Conservation (phyloP, 2,888 invertebrate genomes). For the Phasia obesa region DNA sequence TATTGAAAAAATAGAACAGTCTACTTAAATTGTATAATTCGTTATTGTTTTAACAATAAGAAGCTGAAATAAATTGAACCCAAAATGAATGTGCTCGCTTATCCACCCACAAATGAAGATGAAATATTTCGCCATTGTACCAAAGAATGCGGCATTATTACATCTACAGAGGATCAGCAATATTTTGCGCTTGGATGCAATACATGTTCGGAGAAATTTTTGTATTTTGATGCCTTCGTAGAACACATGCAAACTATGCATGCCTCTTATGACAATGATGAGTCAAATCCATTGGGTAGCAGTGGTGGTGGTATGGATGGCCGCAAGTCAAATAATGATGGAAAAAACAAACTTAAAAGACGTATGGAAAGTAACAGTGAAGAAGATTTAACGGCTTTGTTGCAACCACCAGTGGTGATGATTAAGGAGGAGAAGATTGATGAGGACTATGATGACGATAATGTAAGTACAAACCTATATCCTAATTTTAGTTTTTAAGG, state of each 20-base stretch:
- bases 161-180: constrained; percentile 79
- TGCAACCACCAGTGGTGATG: constrained; percentile 78
- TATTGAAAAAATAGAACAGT: constrained; percentile 41
- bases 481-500: neutral
- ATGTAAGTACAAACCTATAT: constrained; percentile 36
- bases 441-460: constrained; percentile 61
- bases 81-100: constrained; percentile 78
- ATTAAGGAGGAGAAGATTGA: constrained; percentile 74
- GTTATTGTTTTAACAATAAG: neutral
- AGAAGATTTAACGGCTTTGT: constrained; percentile 77
- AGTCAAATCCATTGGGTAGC: constrained; percentile 21
- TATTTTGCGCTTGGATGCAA: constrained; percentile 78
- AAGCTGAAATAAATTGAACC: constrained; percentile 3
- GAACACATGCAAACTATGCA: constrained; percentile 79
- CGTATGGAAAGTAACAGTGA: constrained; percentile 72
- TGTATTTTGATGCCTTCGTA: constrained; percentile 79
- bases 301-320: constrained; percentile 15
- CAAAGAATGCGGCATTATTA: constrained; percentile 79
- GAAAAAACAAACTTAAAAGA: constrained; percentile 55
- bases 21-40: constrained; percentile 23
- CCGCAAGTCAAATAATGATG: constrained; percentile 38
- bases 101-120: constrained; percentile 78
- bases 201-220: constrained; percentile 78
- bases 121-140: constrained; percentile 79
- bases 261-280: constrained; percentile 68